Evolutionary conservation across 1,140 invertebrate genomes (phyloP).

Genomic region (Uloborus diversus): DNA sequence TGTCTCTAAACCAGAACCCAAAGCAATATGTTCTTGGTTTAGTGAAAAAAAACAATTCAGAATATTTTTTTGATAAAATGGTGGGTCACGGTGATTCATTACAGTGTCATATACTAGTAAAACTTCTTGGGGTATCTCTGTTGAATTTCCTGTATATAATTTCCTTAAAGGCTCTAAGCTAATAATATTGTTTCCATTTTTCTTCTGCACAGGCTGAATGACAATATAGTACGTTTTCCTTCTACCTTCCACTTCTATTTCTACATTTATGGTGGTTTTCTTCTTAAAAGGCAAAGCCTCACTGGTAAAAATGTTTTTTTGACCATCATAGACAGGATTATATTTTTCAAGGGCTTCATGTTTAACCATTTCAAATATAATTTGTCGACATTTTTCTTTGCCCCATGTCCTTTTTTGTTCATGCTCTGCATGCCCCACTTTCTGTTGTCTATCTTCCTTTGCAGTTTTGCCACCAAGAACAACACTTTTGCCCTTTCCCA

Average conservation of each 20-base stretch:
- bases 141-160: not conserved
- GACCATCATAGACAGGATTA: conserved; percentile 12
- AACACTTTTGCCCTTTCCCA: not conserved
- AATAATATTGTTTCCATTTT: not conserved
- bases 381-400: not conserved
- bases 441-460: not conserved
- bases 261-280: not conserved
- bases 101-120: conserved; percentile 17
- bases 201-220: conserved; percentile 11
- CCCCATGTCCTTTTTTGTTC: not conserved
- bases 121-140: not conserved
- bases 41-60: conserved; percentile 4
- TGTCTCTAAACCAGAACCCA: conserved; percentile 28
- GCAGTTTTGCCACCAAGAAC: not conserved
- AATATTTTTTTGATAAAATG: not conserved
- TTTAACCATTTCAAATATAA: not conserved
- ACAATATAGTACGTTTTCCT: not conserved
- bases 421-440: not conserved
- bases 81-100: conserved; percentile 1
- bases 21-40: not conserved
- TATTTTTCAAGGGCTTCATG: not conserved
- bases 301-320: conserved; percentile 16
- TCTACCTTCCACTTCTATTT: not conserved
- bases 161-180: conserved; percentile 1
- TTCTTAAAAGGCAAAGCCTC: not conserved